Evolutionary conservation across 1,140 invertebrate genomes (phyloP).

Genomic region (Lucilia cuprina): DNA sequence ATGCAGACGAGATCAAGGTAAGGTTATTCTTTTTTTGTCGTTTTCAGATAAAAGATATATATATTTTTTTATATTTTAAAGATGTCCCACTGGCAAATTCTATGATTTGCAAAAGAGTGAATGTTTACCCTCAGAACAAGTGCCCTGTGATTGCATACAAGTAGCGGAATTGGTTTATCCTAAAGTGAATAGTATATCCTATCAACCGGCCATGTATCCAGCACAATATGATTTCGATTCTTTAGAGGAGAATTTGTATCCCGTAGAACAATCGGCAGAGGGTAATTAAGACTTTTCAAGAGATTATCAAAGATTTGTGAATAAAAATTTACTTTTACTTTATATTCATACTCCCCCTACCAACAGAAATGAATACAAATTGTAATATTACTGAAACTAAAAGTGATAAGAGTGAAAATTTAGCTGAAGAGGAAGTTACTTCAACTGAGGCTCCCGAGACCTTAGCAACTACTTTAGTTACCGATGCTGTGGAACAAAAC

Average conservation of each 20-base stretch:
- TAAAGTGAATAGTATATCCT: background rate
- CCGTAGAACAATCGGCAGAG: constrained; percentile 23
- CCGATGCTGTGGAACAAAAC: background rate
- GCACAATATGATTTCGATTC: constrained; percentile 21
- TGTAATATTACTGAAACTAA: background rate
- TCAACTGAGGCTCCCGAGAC: background rate
- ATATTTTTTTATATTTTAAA: background rate
- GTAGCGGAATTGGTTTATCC: constrained; percentile 45
- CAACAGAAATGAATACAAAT: background rate
- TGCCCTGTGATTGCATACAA: constrained; percentile 43
- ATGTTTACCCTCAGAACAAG: constrained; percentile 46
- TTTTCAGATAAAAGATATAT: background rate
- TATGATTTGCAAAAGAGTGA: constrained; percentile 45
- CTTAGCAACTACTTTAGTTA: background rate
- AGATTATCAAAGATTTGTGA: background rate
- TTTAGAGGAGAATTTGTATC: constrained; percentile 25
- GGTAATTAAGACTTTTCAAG: background rate
- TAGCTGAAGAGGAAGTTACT: background rate
- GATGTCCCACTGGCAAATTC: constrained; percentile 50
- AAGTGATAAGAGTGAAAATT: background rate
- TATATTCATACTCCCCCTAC: background rate
- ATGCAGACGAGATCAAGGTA: constrained; percentile 58
- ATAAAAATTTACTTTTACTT: background rate
- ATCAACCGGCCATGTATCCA: constrained; percentile 26
- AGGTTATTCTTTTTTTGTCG: too few relatives aligned